Evolutionary conservation across 35 echinoderm and acorn worm genomes (phyloP).

Genomic region (Ophiothrix spiculata): DNA sequence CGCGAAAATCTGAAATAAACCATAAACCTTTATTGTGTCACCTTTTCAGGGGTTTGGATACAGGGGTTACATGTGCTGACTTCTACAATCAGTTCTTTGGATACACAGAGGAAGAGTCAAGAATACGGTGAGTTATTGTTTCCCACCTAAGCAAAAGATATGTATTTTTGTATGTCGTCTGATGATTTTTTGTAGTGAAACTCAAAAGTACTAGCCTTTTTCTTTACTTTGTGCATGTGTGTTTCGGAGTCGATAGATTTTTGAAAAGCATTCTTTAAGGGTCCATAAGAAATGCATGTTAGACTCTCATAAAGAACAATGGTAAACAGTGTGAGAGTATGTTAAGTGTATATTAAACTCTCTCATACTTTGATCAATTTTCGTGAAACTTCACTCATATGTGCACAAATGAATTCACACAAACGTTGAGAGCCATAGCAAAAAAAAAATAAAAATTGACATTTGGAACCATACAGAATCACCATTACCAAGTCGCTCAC

Average conservation of each 20-base stretch:
- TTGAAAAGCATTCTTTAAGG: not conserved
- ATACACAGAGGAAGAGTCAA: constrained; percentile 67
- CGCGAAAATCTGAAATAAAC: not conserved
- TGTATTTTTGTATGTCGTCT: not conserved
- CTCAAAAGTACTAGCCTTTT: not conserved
- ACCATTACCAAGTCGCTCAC: too few relatives aligned
- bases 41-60: constrained; percentile 79
- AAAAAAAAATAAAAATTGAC: too few relatives aligned
- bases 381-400: too few relatives aligned
- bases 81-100: constrained; percentile 70
- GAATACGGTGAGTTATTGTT: constrained; percentile 30
- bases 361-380: too few relatives aligned
- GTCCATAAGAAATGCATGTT: too few relatives aligned
- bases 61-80: constrained; percentile 47
- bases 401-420: too few relatives aligned
- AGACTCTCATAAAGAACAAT: too few relatives aligned
- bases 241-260: not conserved
- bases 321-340: too few relatives aligned
- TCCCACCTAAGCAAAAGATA: too few relatives aligned
- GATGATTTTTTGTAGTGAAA: constrained; percentile 2
- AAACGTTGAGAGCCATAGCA: too few relatives aligned
- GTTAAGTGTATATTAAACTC: too few relatives aligned
- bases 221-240: not conserved
- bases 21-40: not conserved
- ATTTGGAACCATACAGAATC: too few relatives aligned